Conservation (phyloP, 2,797 vertebrate genomes). For the Chelidonichthys spinosus region DNA sequence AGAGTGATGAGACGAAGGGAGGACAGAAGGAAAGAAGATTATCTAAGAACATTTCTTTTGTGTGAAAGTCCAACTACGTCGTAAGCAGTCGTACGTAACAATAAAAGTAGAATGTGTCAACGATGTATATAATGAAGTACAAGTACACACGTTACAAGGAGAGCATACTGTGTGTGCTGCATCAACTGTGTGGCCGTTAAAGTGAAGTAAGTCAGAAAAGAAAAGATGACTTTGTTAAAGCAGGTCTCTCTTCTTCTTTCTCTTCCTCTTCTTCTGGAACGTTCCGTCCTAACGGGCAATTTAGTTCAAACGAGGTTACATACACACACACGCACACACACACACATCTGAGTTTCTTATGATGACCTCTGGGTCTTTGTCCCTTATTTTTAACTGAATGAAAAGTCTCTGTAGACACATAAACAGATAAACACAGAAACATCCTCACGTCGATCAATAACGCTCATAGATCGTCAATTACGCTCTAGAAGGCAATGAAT, state of each 20-base stretch:
- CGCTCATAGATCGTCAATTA: slow-evolving; percentile 84
- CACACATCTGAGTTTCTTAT: slow-evolving; percentile 4
- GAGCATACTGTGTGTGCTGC: too few relatives aligned
- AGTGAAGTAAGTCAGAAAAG: too few relatives aligned
- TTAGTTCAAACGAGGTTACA: slow-evolving; percentile 35
- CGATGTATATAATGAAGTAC: not conserved
- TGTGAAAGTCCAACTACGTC: not conserved
- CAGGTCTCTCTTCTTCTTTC: slow-evolving; percentile 4
- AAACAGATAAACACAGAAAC: slow-evolving; percentile 69
- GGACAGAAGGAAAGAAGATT: not conserved
- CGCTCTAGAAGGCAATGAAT: slow-evolving; percentile 69
- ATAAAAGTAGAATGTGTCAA: not conserved
- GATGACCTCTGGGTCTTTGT: slow-evolving; percentile 19
- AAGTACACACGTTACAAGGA: not conserved
- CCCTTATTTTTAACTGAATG: slow-evolving; percentile 45
- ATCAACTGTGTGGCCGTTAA: too few relatives aligned
- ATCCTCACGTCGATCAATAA: slow-evolving; percentile 80
- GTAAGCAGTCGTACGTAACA: too few relatives aligned
- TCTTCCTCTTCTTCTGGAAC: slow-evolving; percentile 41
- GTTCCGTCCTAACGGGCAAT: slow-evolving; percentile 3
- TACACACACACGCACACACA: not conserved
- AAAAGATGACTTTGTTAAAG: slow-evolving; percentile 1
- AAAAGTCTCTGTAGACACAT: slow-evolving; percentile 32
- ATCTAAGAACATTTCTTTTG: not conserved
- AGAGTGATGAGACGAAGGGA: not conserved